phyloP scores from a whole-genome alignment of 2,797 vertebrate species.

The Rhyacichthys aspro region DNA sequence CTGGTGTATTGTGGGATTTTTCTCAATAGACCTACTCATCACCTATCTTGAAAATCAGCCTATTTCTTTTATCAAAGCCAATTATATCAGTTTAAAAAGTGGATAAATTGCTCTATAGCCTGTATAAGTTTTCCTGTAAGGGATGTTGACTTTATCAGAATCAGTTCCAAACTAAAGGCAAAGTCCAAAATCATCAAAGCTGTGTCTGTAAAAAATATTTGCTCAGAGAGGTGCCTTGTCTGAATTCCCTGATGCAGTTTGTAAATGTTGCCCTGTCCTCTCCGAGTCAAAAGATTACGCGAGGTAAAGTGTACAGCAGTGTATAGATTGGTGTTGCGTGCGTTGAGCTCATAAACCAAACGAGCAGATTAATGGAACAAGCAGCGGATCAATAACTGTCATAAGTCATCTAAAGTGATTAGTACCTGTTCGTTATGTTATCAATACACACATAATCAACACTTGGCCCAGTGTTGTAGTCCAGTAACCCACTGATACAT shows the following conservation, averaged over 20 bases:
- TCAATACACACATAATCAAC: neutral
- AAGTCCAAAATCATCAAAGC: conserved; percentile 51
- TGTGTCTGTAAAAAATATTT: conserved; percentile 11
- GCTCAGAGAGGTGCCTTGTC: conserved; percentile 7
- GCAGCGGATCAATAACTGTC: conserved; percentile 38
- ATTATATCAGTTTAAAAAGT: too few relatives aligned
- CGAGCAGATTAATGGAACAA: conserved; percentile 43
- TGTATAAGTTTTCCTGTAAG: too few relatives aligned
- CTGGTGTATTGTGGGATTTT: too few relatives aligned
- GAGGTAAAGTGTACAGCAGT: neutral
- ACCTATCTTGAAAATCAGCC: too few relatives aligned
- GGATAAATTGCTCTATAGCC: too few relatives aligned
- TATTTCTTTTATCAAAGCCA: too few relatives aligned
- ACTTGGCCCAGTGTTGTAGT: neutral
- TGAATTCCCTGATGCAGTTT: neutral
- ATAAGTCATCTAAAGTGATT: conserved; percentile 26
- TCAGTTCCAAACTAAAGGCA: conserved; percentile 32
- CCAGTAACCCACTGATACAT: conserved; percentile 5
- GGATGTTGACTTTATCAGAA: neutral
- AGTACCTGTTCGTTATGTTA: conserved; percentile 12
- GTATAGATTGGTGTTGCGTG: neutral
- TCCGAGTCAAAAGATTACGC: conserved; percentile 2
- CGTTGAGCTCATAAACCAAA: conserved; percentile 35
- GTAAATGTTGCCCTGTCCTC: neutral
- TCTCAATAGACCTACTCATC: too few relatives aligned